A percentile compares a stretch with the other conserved stretches of the same genome.
phyloP scores from a whole-genome alignment of 2,113 vertebrate species.

The Salvator merianae region DNA sequence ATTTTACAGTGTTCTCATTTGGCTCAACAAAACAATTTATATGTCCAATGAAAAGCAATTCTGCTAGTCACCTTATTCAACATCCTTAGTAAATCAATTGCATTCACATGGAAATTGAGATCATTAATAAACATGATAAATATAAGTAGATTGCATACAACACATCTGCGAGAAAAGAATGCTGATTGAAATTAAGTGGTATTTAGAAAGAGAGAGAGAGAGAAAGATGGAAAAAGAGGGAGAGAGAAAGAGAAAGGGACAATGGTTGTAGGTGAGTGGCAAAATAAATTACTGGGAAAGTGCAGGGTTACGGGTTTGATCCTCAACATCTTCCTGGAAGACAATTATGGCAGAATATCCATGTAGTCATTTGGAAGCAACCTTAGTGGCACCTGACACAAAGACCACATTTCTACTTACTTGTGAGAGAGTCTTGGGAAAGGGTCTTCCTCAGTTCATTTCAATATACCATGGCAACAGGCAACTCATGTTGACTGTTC shows the following conservation, averaged over 20 bases:
- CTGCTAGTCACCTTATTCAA: neutral
- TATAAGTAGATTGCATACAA: neutral
- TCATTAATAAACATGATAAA: neutral
- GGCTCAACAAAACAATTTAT: neutral
- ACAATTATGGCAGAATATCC: too few species aligned
- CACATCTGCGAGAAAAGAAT: neutral
- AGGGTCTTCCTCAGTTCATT: too few species aligned
- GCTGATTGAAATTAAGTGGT: neutral
- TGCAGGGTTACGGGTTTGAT: too few species aligned
- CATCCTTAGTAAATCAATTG: neutral
- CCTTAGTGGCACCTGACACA: too few species aligned
- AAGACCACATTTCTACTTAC: too few species aligned
- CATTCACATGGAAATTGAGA: neutral
- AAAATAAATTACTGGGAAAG: too few species aligned
- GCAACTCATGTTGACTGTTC: too few species aligned
- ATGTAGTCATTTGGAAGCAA: too few species aligned
- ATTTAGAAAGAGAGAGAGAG: neutral
- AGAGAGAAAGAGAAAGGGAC: neutral
- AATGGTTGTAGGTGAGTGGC: too few species aligned
- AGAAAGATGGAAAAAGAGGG: neutral
- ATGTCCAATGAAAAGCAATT: neutral
- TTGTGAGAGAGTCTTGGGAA: too few species aligned
- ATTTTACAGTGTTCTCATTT: constrained; percentile 6
- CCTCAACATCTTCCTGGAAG: too few species aligned
- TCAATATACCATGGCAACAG: too few species aligned